Conservation (phyloP, 2,888 invertebrate species). For the Gryllus longicercus region DNA sequence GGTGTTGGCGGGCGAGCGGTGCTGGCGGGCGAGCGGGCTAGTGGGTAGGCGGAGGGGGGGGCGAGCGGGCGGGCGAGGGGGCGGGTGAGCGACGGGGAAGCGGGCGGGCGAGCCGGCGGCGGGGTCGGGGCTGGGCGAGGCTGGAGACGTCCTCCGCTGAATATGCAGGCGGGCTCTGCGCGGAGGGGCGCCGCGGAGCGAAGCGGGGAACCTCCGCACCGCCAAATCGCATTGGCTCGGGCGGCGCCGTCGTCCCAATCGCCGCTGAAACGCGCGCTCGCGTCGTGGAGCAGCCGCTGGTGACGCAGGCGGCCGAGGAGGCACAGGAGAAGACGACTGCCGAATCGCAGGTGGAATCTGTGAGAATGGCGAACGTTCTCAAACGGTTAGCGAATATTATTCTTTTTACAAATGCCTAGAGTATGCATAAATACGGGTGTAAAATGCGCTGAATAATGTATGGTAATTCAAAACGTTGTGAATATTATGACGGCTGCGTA, state of each 20-base stretch:
- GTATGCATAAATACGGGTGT: too few relatives aligned
- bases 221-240: neutral
- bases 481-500: too few relatives aligned
- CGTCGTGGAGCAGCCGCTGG: neutral
- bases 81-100: too few relatives aligned
- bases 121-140: neutral
- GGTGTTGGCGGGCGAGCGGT: too few relatives aligned
- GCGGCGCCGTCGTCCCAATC: neutral
- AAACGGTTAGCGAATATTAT: too few relatives aligned
- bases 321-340: neutral
- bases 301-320: neutral
- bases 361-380: too few relatives aligned
- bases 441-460: too few relatives aligned
- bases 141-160: neutral
- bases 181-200: neutral
- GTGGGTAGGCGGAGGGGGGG: accelerated
- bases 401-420: too few relatives aligned
- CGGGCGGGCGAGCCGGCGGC: neutral
- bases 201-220: neutral
- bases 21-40: too few relatives aligned
- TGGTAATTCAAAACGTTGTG: too few relatives aligned
- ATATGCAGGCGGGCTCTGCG: neutral
- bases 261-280: neutral
- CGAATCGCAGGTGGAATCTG: too few relatives aligned
- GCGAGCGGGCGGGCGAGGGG: too few relatives aligned